Percentiles rank a stretch among this genome's conserved stretches.
Conservation (phyloP, 2,113 vertebrate genomes). For the Leucosticte australis region DNA sequence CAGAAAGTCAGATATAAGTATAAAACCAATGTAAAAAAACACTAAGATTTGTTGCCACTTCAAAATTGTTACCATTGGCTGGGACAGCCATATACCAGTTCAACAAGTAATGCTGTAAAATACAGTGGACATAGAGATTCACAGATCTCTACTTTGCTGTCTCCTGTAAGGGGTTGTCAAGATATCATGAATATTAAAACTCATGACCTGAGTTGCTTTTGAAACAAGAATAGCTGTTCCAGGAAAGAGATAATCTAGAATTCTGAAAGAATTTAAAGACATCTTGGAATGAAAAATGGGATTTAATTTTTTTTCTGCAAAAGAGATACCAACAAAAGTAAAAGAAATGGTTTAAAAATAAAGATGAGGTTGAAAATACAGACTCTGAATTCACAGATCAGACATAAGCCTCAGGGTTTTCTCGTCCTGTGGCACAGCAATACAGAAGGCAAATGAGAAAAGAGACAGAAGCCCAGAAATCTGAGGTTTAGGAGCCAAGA, state of each 20-base stretch:
- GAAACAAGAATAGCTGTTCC: neutral
- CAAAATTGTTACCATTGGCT: neutral
- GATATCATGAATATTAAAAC: neutral
- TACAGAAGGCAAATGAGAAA: slow-evolving; percentile 4
- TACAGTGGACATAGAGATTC: neutral
- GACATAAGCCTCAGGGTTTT: neutral
- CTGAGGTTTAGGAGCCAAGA: slow-evolving; percentile 8
- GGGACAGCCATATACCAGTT: neutral
- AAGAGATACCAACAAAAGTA: neutral
- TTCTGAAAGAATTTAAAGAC: neutral
- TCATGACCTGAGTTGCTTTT: neutral
- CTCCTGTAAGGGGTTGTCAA: neutral
- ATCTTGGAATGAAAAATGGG: neutral
- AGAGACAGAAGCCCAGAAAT: neutral
- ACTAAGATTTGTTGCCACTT: neutral
- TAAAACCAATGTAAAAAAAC: neutral
- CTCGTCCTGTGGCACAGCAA: neutral
- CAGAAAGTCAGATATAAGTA: neutral
- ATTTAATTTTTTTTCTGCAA: neutral
- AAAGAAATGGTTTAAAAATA: slow-evolving; percentile 16
- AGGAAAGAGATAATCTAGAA: neutral
- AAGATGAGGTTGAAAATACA: neutral
- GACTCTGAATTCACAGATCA: neutral
- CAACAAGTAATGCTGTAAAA: neutral
- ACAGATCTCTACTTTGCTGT: neutral